These are phyloP conservation scores for Schmidtea mediterranea DNA, from an alignment of 1,140 invertebrate genomes.

Conservation along the genomic window DNA sequence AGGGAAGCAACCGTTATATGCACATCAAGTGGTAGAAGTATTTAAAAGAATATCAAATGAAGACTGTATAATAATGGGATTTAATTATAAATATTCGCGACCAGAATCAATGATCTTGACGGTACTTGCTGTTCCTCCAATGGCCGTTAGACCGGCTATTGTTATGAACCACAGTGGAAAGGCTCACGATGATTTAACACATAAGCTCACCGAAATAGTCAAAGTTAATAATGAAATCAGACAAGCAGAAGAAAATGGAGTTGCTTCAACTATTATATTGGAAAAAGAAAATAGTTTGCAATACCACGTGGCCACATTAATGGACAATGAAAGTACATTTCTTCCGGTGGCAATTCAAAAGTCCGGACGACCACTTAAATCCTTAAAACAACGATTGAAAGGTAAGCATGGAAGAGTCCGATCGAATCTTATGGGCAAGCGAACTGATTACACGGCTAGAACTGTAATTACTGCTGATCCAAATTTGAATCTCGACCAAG, in stretches of 20 bases:
- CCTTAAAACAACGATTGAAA: constrained; percentile 50
- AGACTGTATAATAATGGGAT: constrained; percentile 72
- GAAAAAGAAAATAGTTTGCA: constrained; percentile 95
- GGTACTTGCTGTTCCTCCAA: constrained; percentile 76
- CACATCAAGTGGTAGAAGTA: constrained; percentile 80
- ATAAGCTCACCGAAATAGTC: constrained; percentile 91
- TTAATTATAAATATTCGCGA: constrained; percentile 73
- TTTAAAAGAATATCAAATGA: constrained; percentile 88
- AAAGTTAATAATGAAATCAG: constrained; percentile 85
- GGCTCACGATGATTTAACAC: constrained; percentile 94
- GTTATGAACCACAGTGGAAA: constrained; percentile 97
- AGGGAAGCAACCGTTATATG: constrained; percentile 46
- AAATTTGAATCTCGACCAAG: constrained; percentile 78
- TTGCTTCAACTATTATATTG: constrained; percentile 72
- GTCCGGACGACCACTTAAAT: constrained; percentile 87
- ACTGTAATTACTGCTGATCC: constrained; percentile 99
- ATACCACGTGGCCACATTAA: constrained; percentile 85
- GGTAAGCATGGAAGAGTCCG: constrained; percentile 86
- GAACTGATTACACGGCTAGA: constrained; percentile 93
- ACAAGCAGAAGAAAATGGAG: constrained; percentile 75
- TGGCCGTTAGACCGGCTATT: constrained; percentile 68
- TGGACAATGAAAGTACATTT: constrained; percentile 94
- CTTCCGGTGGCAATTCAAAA: constrained; percentile 87
- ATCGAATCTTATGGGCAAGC: constrained; percentile 97
- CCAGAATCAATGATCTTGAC: constrained; percentile 99